Evolutionary conservation across 2,888 invertebrate genomes (phyloP).

Genomic region (Philopedon plagiatum): DNA sequence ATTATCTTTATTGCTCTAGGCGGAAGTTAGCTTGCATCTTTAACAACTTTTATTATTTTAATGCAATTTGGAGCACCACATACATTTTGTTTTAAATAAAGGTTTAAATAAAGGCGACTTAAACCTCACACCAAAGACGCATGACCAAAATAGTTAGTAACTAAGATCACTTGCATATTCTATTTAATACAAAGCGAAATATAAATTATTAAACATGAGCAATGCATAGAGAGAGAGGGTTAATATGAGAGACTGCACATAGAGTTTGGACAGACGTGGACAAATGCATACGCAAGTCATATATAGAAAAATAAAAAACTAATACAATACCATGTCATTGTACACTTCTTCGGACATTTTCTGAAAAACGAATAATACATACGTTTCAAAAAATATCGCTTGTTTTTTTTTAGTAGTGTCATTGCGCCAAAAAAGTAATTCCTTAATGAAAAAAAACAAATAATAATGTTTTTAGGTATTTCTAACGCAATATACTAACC

Average conservation of each 20-base stretch:
- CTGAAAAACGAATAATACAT: constrained; percentile 75
- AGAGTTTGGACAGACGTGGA: constrained; percentile 24
- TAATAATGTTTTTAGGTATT: neutral
- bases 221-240: constrained; percentile 22
- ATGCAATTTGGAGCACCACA: no score
- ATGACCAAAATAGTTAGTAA: neutral
- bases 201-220: constrained; percentile 17
- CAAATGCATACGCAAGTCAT: constrained; percentile 51
- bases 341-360: constrained; percentile 87
- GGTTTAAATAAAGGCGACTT: no score
- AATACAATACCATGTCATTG: constrained; percentile 85
- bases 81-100: no score
- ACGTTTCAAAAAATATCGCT: constrained; percentile 50
- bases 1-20: no score
- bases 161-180: constrained; percentile 32
- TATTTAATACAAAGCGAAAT: constrained; percentile 17
- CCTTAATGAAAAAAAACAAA: neutral
- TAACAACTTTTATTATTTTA: no score
- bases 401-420: neutral
- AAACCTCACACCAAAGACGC: no score
- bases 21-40: no score
- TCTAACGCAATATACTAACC: constrained; percentile 32
- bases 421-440: constrained; percentile 24
- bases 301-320: constrained; percentile 58
- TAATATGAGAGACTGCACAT: constrained; percentile 32